Evolutionary conservation across 1,140 invertebrate species (phyloP), one percentile per base, ranked within the genome.

Genomic region (Drosophila auraria): DNA sequence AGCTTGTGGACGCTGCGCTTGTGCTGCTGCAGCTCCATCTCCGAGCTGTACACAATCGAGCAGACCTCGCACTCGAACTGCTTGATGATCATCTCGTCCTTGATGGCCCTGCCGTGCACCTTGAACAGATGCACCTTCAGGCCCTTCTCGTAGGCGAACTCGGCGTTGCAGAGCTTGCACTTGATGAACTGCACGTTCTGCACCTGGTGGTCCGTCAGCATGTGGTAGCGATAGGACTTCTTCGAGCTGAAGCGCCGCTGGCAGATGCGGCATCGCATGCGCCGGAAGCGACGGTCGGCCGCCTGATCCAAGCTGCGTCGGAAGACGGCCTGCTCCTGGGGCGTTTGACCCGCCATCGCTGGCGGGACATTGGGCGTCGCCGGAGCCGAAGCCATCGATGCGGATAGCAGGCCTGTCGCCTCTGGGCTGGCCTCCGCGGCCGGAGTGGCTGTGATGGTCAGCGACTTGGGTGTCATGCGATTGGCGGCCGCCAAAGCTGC

Each of bases 111-210:
- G 0, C 91, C 89, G 53, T 93, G 92, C 64, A 92, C 91, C 69
- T 93, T 93, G 47, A 92, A 93, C 69, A 93, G 82, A 69, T 93
- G 92, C 60, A 93, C 92, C 71, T 93, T 93, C 2, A 93, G 65
- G 0, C 92, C 92, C 77, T 93, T 93, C 51, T 93, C 92, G 56
- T 93, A 91, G 30, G 92, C 91, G 9, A 93, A 93, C 47, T 93
- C 92, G 0, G 92, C 92, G 40, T 93, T 92, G 70, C 92, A 93
- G 1, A 93, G 49, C 54, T 87, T 92, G 57, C 92, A 93, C 30
- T 93, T 93, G 57, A 93, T 93, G 47, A 93, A 93, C 64, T 92
- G 91, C 17, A 93, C 92, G 50, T 93, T 92, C 51, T 90, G 90
- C 66, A 93, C 92, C 49, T 93, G 91, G 78, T 93, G 92, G 23